A percentile compares a stretch with the other conserved stretches of the same genome.
phyloP scores from a whole-genome alignment of 2,113 vertebrate genomes.

The Lampris megalopsis region DNA sequence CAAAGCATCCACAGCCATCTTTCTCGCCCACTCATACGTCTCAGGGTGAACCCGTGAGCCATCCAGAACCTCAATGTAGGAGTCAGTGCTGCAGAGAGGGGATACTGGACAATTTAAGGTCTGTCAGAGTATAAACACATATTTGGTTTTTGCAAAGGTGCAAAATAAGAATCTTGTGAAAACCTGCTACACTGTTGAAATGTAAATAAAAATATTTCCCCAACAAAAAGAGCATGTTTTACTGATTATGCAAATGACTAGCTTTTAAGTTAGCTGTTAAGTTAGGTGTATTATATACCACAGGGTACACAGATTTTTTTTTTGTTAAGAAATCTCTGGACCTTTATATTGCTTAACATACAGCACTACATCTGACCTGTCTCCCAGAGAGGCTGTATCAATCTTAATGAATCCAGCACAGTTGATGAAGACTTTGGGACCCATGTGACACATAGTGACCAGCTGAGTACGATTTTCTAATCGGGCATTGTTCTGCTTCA shows the following conservation, averaged over 20 bases:
- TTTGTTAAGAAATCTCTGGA: too few species aligned
- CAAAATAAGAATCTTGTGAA: too few species aligned
- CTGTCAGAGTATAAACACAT: too few species aligned
- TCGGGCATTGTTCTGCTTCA: constrained; percentile 99
- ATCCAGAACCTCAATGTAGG: constrained; percentile 97
- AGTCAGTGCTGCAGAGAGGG: constrained; percentile 88
- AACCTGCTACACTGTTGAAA: too few species aligned
- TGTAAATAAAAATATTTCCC: too few species aligned
- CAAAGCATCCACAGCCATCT: constrained; percentile 98
- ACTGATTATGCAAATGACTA: too few species aligned
- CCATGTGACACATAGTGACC: constrained; percentile 99
- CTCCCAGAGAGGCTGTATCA: constrained; percentile 95
- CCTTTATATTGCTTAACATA: neutral
- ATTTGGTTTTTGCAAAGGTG: too few species aligned
- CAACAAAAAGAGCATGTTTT: too few species aligned
- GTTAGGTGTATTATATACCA: too few species aligned
- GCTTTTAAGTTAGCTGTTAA: too few species aligned
- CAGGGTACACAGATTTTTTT: too few species aligned
- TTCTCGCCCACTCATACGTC: constrained; percentile 98
- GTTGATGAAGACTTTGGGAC: constrained; percentile 99
- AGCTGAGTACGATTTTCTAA: constrained; percentile 98
- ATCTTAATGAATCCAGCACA: constrained; percentile 99
- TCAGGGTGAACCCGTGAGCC: constrained; percentile 98
- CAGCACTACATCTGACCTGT: constrained; percentile 84
- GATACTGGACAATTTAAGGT: neutral